Percentiles rank a stretch among this genome's conserved stretches.
Evolutionary conservation across 1,140 invertebrate genomes (phyloP).

Genomic region (Penaeus vannamei): DNA sequence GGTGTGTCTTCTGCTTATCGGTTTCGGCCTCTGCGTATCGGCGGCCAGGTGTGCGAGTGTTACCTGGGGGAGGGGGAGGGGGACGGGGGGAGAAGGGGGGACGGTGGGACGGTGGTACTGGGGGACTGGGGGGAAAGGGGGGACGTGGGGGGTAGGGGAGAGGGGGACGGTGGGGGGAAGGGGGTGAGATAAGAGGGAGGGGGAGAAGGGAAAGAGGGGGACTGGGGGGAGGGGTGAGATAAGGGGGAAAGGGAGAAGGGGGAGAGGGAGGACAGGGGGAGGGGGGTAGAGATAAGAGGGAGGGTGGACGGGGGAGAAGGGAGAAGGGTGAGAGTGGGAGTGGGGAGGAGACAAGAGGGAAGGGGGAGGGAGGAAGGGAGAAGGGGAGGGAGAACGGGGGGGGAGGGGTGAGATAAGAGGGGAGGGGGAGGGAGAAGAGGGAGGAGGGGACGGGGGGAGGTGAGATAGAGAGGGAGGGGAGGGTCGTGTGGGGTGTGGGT

Average conservation of each 20-base stretch:
- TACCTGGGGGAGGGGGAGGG: too few relatives aligned
- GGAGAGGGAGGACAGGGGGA: background rate
- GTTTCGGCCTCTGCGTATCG: too few relatives aligned
- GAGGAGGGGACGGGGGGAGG: background rate
- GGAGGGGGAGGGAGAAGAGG: conserved; percentile 3
- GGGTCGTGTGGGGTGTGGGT: background rate
- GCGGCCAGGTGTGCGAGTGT: too few relatives aligned
- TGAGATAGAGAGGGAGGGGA: conserved; percentile 1
- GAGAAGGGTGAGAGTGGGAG: too few relatives aligned
- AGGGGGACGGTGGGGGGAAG: background rate
- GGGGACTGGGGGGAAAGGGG: too few relatives aligned
- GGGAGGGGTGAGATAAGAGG: background rate
- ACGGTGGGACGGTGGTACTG: too few relatives aligned
- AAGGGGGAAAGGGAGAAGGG: conserved; percentile 3
- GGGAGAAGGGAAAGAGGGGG: conserved; percentile 8
- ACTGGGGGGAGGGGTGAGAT: too few relatives aligned
- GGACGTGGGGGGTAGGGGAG: too few relatives aligned
- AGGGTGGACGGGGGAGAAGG: background rate
- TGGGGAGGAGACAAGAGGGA: background rate
- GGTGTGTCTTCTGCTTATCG: too few relatives aligned
- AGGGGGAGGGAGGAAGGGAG: background rate
- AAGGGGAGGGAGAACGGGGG: conserved; percentile 3
- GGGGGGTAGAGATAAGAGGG: background rate
- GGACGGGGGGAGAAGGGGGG: too few relatives aligned
- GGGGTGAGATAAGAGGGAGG: background rate